Evolutionary conservation across 2,113 vertebrate species (phyloP), one percentile per base, ranked within the genome.

Genomic region (Eonycteris spelaea): DNA sequence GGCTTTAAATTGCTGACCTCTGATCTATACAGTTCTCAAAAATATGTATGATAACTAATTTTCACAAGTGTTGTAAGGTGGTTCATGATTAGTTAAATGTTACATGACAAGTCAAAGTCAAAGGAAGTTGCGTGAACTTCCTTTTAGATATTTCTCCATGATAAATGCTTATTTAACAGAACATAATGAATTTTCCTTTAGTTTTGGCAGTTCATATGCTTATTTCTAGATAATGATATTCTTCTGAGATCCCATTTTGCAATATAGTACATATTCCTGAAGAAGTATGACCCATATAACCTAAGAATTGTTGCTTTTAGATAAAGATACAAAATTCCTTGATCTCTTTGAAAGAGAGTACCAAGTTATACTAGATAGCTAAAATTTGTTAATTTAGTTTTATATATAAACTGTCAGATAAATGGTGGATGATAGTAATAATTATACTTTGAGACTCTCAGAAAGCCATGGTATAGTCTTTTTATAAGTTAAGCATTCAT

Each of bases 151-250:
- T 61, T 94, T 92, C 35, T 94, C 19, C 7, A 1, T 75, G 43
- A 68, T 82, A 89, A 86, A 57, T 82, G 21, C n/a, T 59, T 33
- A 55, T 94, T 94, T 92, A 78, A 13, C 26, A 55, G 48, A 71
- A 53, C 43, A 61, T 89, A 79, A n/a, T 61, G 45, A 78, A 73
- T 96, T 95, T 94, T 82, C 38, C 33, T 89, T 90, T 77, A 94
- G 59, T 82, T 19, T 68, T 78, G 30, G n/a, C 53, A 84, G 14
- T 94, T 68, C 18, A 95, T 82, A 86, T 86, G 26, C 35, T 89
- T 94, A 85, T 88, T 97, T 94, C 65, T 86, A 90, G 59, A 80
- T 24, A 65, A 0, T 74, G 40, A 14, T 82, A 22, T 45, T 65
- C 57, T 92, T 70, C 2, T 73, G 75, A 91, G 21, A 86, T 93